Evolutionary conservation across 2,113 vertebrate species (phyloP).

Genomic region (Lophotis ruficrista): DNA sequence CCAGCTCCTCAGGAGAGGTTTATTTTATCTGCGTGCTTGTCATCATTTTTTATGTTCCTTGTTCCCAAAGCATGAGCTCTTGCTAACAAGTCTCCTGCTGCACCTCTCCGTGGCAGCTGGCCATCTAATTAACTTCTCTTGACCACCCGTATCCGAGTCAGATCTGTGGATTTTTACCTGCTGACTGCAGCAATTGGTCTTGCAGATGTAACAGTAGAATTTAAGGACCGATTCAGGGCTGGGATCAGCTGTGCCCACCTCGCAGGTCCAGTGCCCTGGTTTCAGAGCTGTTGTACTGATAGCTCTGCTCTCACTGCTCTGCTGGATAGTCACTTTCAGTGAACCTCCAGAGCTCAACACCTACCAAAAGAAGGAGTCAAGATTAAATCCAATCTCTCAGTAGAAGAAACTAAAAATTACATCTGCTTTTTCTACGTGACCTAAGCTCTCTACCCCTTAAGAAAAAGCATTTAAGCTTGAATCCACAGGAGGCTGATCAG

Average conservation of each 20-base stretch:
- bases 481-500: neutral
- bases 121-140: neutral
- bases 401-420: neutral
- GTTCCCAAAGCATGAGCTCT: neutral
- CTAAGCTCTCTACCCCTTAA: neutral
- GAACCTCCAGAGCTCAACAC: constrained; percentile 82
- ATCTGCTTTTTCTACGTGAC: neutral
- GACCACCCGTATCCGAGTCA: neutral
- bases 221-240: constrained; percentile 74
- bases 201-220: constrained; percentile 96
- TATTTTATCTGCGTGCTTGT: neutral
- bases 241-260: constrained; percentile 13
- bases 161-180: constrained; percentile 76
- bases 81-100: neutral
- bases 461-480: neutral
- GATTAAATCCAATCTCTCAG: neutral
- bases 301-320: constrained; percentile 88
- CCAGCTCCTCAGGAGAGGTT: constrained; percentile 2
- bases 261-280: constrained; percentile 48
- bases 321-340: constrained; percentile 96
- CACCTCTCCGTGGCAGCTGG: neutral
- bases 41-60: neutral
- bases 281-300: constrained; percentile 82
- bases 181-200: constrained; percentile 89
- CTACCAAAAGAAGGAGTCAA: constrained; percentile 50